A percentile compares a stretch with the other conserved stretches of the same genome.
Evolutionary conservation across 2,113 vertebrate species (phyloP).

Genomic region (Elephas maximus): DNA sequence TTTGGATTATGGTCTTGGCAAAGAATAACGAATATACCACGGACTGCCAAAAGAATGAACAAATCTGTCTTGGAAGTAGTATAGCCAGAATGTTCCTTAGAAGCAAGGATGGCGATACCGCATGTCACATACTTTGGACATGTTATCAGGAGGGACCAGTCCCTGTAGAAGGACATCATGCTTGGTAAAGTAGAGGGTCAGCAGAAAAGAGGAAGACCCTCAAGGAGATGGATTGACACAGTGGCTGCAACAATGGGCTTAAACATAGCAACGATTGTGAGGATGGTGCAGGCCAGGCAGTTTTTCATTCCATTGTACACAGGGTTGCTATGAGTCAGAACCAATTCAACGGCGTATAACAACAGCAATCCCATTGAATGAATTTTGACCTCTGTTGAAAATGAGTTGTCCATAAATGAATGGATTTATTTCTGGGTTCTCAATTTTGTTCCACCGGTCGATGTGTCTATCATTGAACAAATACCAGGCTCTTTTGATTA

Average conservation of each 20-base stretch:
- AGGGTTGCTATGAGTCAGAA: not conserved
- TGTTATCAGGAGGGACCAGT: not conserved
- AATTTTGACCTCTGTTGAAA: not conserved
- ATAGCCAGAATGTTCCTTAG: not conserved
- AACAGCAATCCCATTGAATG: not conserved
- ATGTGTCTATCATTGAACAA: not conserved
- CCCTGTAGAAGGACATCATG: not conserved
- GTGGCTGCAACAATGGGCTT: not conserved
- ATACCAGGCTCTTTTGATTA: not conserved
- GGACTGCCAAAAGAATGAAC: not conserved
- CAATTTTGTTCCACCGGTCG: not conserved
- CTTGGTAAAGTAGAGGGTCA: not conserved
- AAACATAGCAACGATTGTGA: not conserved
- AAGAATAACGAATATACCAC: not conserved
- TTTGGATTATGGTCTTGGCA: not conserved
- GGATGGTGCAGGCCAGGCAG: not conserved
- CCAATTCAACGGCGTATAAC: not conserved
- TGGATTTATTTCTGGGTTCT: not conserved
- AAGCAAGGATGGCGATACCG: not conserved
- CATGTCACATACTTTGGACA: not conserved
- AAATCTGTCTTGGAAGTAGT: not conserved
- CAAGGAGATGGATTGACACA: not conserved
- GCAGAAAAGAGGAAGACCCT: not conserved
- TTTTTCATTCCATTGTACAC: not conserved
- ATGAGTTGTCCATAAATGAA: not conserved